Conservation (phyloP, 2,888 invertebrate species). For the Noctua comes region DNA sequence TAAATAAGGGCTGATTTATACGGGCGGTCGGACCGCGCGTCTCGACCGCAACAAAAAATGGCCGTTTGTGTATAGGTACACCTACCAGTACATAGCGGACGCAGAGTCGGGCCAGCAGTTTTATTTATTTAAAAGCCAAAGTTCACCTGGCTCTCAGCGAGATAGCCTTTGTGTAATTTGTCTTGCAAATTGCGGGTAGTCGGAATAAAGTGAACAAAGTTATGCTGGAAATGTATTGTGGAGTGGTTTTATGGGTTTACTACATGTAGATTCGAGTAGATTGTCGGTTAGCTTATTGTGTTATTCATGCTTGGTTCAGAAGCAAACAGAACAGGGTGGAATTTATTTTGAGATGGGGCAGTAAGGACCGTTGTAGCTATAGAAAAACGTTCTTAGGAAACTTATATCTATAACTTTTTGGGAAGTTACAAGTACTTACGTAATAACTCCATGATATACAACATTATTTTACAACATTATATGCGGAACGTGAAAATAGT, state of each 20-base stretch:
- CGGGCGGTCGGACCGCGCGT: not conserved
- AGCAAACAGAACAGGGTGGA: not conserved
- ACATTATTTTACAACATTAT: too few species aligned
- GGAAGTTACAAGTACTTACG: not conserved
- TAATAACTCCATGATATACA: too few species aligned
- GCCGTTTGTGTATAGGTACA: slow-evolving; percentile 36
- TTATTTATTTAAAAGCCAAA: slow-evolving; percentile 61
- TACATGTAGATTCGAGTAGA: slow-evolving; percentile 28
- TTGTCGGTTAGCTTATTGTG: slow-evolving; percentile 29
- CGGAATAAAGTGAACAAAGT: slow-evolving; percentile 53
- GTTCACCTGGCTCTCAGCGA: slow-evolving; percentile 61
- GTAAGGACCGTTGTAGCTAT: not conserved
- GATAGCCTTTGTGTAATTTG: slow-evolving; percentile 67
- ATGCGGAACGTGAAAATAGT: too few species aligned
- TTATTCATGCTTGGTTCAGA: not conserved
- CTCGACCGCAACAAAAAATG: slow-evolving; percentile 33
- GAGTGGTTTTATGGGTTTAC: slow-evolving; percentile 41
- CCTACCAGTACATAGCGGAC: slow-evolving; percentile 28
- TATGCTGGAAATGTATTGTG: slow-evolving; percentile 44
- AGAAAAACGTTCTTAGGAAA: not conserved
- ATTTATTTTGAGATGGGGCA: not conserved
- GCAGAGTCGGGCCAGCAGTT: slow-evolving; percentile 26
- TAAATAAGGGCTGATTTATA: slow-evolving; percentile 27
- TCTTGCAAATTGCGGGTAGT: slow-evolving; percentile 61
- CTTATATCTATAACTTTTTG: too few species aligned